A percentile compares a stretch with the other conserved stretches of the same genome.
phyloP scores from a whole-genome alignment of 2,888 invertebrate genomes.

The Euplexia lucipara region DNA sequence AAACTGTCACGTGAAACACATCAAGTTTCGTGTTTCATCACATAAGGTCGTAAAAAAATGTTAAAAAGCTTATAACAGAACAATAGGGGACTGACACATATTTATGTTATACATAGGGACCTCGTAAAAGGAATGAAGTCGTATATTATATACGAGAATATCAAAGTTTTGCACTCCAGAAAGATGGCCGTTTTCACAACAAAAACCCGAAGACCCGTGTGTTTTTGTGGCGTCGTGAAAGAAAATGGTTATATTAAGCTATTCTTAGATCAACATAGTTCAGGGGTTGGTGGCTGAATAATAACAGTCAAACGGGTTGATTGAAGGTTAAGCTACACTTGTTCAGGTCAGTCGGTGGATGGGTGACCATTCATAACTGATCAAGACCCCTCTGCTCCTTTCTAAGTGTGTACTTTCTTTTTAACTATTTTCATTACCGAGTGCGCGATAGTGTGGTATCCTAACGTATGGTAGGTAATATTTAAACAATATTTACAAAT shows the following conservation, averaged over 20 bases:
- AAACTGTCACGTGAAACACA: conserved; percentile 10
- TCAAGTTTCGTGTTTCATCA: conserved; percentile 26
- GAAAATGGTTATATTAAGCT: conserved; percentile 8
- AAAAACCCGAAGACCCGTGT: conserved; percentile 2
- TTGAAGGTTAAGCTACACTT: too few relatives aligned
- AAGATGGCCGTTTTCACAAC: conserved; percentile 12
- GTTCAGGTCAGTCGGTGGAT: too few relatives aligned
- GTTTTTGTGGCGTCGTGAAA: conserved; percentile 18
- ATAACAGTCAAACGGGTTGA: too few relatives aligned
- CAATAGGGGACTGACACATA: conserved; percentile 33
- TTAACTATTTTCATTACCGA: too few relatives aligned
- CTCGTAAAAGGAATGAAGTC: conserved; percentile 50
- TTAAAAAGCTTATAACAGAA: conserved; percentile 46
- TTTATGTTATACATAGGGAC: conserved; percentile 27
- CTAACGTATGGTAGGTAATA: too few relatives aligned
- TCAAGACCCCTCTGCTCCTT: too few relatives aligned
- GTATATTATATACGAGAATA: conserved; percentile 38
- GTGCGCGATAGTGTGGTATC: too few relatives aligned
- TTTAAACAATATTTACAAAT: too few relatives aligned
- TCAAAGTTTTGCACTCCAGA: conserved; percentile 18
- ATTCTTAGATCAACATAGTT: conserved; percentile 20
- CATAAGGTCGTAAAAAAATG: conserved; percentile 40
- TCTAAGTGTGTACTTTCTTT: too few relatives aligned
- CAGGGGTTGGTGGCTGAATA: too few relatives aligned
- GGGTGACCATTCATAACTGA: too few relatives aligned